Evolutionary conservation across 2,113 vertebrate genomes (phyloP), one percentile per base, ranked within the genome.

Genomic region (Camelus dromedarius): DNA sequence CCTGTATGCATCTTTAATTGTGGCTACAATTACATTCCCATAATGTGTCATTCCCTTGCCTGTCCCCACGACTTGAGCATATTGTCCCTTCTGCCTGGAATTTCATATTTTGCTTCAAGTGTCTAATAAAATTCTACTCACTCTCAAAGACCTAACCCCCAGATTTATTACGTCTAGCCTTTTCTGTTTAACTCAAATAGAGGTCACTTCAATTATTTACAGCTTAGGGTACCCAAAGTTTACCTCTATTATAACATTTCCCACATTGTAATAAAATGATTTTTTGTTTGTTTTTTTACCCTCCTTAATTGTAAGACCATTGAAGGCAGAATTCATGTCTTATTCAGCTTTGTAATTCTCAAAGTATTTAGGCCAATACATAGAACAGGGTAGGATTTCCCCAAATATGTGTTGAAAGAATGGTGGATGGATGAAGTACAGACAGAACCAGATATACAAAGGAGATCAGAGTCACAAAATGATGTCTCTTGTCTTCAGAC

Each of bases 21-120:
- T 72, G 26, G 11, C 15, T n/a, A 1, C 50, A 81, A 32, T 82
- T 19, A 52, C 5, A 67, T 46, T 94, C 73, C 26, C 38, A 80
- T 26, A 88, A 38, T 72, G 3, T 66, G 67, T 38, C 35, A 79
- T 77, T 70, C n/a, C 20, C 62, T 79, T 64, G 6, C 13, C 28
- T 69, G 18, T 50, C 32, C 1, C 16, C 24, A 0, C 42, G 3
- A 35, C 67, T 94, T 86, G 2, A 52, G 42, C 18, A 60, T 81
- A 75, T 26, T 80, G 16, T 91, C 5, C 30, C 20, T 70, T 80
- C 14, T 81, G 3, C 16, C 32, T 87, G 32, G 20, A 32, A 56
- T 79, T 86, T 93, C 8, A n/a, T 80, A 73, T 79, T 81, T 93
- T 38, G 48, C 19, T 80, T 90, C 35, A 9, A 84, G 30, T 96